These are phyloP conservation scores for Accipiter virgatus DNA, from an alignment of 2,113 vertebrate genomes.

Conservation along the genomic window DNA sequence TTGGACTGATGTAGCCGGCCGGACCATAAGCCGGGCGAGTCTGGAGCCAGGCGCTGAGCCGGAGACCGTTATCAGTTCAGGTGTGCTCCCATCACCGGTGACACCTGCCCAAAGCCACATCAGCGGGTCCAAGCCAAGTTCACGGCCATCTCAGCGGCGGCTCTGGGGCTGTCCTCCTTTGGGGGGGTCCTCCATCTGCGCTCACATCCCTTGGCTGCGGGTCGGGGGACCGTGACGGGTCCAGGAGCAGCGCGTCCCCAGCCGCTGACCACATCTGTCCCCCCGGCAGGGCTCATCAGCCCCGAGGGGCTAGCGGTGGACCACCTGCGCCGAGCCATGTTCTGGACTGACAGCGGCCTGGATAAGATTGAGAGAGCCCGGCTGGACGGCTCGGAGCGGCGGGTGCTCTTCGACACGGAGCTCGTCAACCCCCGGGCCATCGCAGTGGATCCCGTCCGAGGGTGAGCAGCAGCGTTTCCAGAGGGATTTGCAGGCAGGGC, in stretches of 20 bases:
- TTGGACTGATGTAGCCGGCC: slow-evolving; percentile 91
- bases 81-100: slow-evolving; percentile 44
- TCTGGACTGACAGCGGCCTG: slow-evolving; percentile 93
- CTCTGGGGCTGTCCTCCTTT: neutral
- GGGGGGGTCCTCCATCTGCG: rapidly evolving
- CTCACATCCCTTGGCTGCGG: neutral
- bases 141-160: rapidly evolving
- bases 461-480: slow-evolving; percentile 63
- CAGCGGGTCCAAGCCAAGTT: rapidly evolving
- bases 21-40: slow-evolving; percentile 85
- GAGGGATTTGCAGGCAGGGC: rapidly evolving
- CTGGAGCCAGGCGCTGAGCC: slow-evolving; percentile 86
- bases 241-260: rapidly evolving
- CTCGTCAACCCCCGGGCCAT: slow-evolving; percentile 95
- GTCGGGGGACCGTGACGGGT: rapidly evolving
- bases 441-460: slow-evolving; percentile 85
- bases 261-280: neutral
- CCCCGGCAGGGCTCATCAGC: slow-evolving; percentile 84
- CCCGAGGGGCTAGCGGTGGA: slow-evolving; percentile 93
- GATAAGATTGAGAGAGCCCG: slow-evolving; percentile 87
- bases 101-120: neutral
- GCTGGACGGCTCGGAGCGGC: slow-evolving; percentile 85
- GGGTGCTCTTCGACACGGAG: slow-evolving; percentile 82
- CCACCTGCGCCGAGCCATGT: slow-evolving; percentile 81
- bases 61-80: slow-evolving; percentile 84